Evolutionary conservation across 2,797 vertebrate genomes (phyloP).

Genomic region (Alauda arvensis): DNA sequence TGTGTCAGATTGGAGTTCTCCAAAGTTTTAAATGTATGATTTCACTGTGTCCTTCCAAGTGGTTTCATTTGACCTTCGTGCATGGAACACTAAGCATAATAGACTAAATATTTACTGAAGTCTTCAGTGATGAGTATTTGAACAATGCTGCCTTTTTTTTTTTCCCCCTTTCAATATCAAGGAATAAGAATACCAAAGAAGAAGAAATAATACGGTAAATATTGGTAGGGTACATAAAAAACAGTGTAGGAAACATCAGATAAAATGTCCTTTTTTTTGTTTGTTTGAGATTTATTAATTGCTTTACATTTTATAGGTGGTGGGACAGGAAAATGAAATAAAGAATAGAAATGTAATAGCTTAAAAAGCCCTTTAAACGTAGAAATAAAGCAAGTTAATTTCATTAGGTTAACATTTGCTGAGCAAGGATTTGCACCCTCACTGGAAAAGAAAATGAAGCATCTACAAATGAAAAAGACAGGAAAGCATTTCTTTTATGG

Average conservation of each 20-base stretch:
- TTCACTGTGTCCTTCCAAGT: slow-evolving; percentile 6
- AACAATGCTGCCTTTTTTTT: not conserved
- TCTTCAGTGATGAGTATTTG: slow-evolving; percentile 30
- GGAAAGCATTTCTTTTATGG: not conserved
- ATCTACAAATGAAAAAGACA: not conserved
- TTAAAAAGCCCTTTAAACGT: not conserved
- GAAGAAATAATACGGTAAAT: not conserved
- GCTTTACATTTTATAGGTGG: not conserved
- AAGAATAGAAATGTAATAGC: not conserved
- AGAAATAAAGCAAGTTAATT: not conserved
- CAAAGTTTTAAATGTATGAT: slow-evolving; percentile 17
- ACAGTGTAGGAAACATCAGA: not conserved
- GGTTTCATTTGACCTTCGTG: slow-evolving; percentile 9
- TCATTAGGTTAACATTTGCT: not conserved
- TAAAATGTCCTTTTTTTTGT: not conserved
- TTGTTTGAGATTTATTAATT: not conserved
- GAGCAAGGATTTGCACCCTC: not conserved
- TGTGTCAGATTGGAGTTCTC: not conserved
- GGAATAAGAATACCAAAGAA: not conserved
- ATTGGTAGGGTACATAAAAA: not conserved
- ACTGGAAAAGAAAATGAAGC: not conserved
- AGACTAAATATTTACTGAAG: slow-evolving; percentile 65
- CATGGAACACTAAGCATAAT: slow-evolving; percentile 33
- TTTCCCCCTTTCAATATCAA: not conserved
- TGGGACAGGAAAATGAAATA: not conserved